phyloP scores from a whole-genome alignment of 2,888 invertebrate genomes.

The Heliconius hortense region DNA sequence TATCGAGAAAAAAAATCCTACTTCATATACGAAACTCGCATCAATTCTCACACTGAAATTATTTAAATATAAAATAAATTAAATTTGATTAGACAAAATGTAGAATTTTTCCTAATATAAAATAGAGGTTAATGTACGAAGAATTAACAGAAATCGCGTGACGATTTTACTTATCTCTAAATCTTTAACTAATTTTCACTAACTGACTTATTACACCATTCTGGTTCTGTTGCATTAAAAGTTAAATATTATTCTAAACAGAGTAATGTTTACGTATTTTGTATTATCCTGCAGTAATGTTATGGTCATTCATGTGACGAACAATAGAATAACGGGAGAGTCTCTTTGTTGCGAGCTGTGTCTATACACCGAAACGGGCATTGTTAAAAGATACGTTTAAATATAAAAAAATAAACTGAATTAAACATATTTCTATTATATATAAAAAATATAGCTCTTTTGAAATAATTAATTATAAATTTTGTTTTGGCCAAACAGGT shows the following conservation, averaged over 20 bases:
- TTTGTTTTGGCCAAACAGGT: background rate
- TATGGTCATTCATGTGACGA: slow-evolving; percentile 20
- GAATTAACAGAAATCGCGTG: background rate
- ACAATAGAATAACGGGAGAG: slow-evolving; percentile 25
- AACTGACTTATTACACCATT: background rate
- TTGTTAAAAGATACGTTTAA: slow-evolving; percentile 9
- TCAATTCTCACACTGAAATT: background rate
- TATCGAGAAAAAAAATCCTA: background rate
- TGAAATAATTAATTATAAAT: background rate
- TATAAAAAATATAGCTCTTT: too few species aligned
- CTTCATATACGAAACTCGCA: background rate
- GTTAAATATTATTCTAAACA: slow-evolving; percentile 4
- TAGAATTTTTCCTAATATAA: background rate
- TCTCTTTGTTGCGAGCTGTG: slow-evolving; percentile 25
- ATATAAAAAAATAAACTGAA: background rate
- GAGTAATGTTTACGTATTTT: slow-evolving; percentile 15
- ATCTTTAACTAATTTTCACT: background rate
- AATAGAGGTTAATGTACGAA: background rate
- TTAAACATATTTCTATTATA: too few species aligned
- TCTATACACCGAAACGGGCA: slow-evolving; percentile 15
- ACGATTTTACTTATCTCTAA: background rate
- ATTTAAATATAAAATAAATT: background rate
- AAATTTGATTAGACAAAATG: background rate
- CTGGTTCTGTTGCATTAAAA: background rate
- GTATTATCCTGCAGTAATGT: slow-evolving; percentile 17